Evolutionary conservation across 2,888 invertebrate species (phyloP), one percentile per base, ranked within the genome.

Genomic region (Pecten maximus): DNA sequence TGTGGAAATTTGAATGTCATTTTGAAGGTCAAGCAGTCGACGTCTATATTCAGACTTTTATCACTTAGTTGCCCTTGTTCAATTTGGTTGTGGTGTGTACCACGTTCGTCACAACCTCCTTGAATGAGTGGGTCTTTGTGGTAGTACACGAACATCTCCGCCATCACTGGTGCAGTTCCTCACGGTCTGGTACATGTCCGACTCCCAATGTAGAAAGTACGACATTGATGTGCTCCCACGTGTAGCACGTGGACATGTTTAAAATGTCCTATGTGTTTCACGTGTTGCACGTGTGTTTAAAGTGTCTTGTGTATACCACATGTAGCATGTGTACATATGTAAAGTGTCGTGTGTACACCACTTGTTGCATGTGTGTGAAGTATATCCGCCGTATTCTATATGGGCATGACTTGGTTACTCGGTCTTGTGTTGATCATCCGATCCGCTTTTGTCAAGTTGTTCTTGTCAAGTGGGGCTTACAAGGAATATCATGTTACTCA

Each of bases 91-190:
- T 90, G 91, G 40, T 91, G 91, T 88, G 40, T 23, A 90, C 86
- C 15, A 90, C 50, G 40, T 35, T 89, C 91, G 89, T 91, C 91
- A 91, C 91, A 91, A 91, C 91, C 91, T 91, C 91, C 91, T 91
- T 91, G 91, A 91, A 91, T 91, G 91, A 91, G 91, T 91, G 89
- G 74, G 35, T 74, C 74, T 74, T 74, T 74, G 74, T 74, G 74
- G 10, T 28, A 23, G 35, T 74, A 74, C 74, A 74, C 74, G 35
- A 23, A 10, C 35, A 28, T 35, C 19, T 10, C 15, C 16, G 12
- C 15, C 19, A 16, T 54, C 50, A 54, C 50, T 16, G 23, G 50
- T 2, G 12, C 15, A 54, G 23, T 16, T 19, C 50, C 2, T 54
- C 50, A 19, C 44, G 12, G 44, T 12, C n/a, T n/a, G n/a, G n/a